Evolutionary conservation across 2,888 invertebrate species (phyloP), one percentile per base, ranked within the genome.

Genomic region (Melikaiella ostensackeni): DNA sequence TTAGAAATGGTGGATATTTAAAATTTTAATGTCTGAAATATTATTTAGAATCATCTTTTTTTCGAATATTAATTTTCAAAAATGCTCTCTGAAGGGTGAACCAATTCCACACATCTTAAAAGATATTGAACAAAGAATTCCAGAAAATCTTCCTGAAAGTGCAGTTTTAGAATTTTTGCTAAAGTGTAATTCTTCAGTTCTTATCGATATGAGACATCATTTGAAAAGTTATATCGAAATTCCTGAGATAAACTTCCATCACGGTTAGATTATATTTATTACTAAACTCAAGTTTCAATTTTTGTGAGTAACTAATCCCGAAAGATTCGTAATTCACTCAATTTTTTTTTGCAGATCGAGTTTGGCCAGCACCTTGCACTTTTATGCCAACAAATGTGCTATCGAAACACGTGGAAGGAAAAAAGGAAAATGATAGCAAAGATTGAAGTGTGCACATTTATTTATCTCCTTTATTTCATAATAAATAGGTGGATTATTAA

Each of bases 161-260:
- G 84, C 86, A 0, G 55, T 85, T 5, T 50, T 89, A 19, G 86
- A 88, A 63, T 89, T 84, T 75, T 82, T 89, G 62, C 64, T 89
- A 19, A 83, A 79, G 3, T 73, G 75, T 11, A 70, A 83, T 6
- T 81, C 77, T 11, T 75, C 84, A 3, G 80, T 86, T 30, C 62
- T 89, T 7, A n/a, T 77, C 24, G 86, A 85, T 16, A n/a, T 86
- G 5, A 82, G 84, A 21, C 80, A 86, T 38, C 83, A 86, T 66
- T 35, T 88, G 7, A 57, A 77, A 8, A 70, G 81, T 2, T 84
- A 81, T 19, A 50, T 57, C 8, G 70, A 75, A 19, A 63, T 85
- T 27, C 84, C 85, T 9, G 50, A 50, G 1, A 64, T 85, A 9
- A 74, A 78, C 50, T 82, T 88, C 19, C 87, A 88, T 62, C 81